Conservation (phyloP, 2,888 invertebrate genomes). For the Plebejus argus region DNA sequence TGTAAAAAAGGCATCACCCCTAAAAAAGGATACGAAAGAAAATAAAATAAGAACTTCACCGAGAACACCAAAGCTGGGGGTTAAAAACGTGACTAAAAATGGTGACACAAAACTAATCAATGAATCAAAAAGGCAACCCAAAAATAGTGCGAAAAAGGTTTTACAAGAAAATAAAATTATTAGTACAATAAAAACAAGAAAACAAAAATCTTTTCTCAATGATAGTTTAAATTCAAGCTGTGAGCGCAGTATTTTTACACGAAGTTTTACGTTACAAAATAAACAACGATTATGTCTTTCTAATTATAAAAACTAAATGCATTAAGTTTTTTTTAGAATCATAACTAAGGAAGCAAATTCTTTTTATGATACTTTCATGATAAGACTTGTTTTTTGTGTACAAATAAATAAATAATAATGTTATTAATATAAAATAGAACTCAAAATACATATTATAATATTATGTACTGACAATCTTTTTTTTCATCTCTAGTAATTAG, state of each 20-base stretch:
- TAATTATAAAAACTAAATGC: background rate
- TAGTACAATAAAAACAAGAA: constrained; percentile 10
- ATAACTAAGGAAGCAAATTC: background rate
- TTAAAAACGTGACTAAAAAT: background rate
- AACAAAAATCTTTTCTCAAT: constrained; percentile 9
- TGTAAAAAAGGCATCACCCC: background rate
- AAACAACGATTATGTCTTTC: constrained; percentile 22
- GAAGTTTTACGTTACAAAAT: constrained; percentile 15
- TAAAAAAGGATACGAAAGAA: background rate
- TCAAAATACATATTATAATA: no score
- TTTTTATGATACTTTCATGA: background rate
- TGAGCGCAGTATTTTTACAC: constrained; percentile 19
- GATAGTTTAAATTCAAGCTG: constrained; percentile 14
- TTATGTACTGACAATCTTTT: background rate
- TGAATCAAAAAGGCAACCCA: background rate
- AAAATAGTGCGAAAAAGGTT: background rate
- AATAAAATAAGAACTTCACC: background rate
- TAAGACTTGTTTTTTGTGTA: background rate
- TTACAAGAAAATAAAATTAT: constrained; percentile 8
- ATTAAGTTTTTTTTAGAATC: background rate
- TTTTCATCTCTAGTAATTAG: background rate
- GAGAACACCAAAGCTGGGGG: background rate
- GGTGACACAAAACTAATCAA: background rate
- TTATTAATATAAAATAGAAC: background rate
- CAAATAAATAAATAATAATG: background rate